Conservation (phyloP, 2,797 vertebrate genomes). For the Parambassis ranga region DNA sequence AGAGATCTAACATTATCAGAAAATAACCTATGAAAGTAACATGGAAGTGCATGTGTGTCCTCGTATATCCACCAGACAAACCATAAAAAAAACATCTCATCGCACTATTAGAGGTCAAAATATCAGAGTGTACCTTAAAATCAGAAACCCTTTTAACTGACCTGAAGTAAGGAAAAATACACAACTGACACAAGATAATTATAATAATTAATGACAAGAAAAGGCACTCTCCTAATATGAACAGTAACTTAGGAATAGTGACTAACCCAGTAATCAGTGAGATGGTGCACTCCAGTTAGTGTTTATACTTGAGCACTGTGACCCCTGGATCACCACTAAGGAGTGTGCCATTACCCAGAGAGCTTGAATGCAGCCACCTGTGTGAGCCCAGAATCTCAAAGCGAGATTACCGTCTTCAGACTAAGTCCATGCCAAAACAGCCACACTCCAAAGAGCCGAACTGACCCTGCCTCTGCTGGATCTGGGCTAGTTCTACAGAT, state of each 20-base stretch:
- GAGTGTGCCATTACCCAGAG: slow-evolving; percentile 23
- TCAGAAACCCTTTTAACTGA: too few relatives aligned
- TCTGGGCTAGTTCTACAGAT: slow-evolving; percentile 47
- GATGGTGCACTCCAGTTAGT: neutral
- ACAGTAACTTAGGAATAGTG: neutral
- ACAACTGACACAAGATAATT: too few relatives aligned
- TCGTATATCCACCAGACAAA: too few relatives aligned
- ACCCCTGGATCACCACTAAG: slow-evolving; percentile 27
- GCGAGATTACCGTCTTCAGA: slow-evolving; percentile 52
- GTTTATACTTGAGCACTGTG: slow-evolving; percentile 12
- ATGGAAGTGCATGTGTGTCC: too few relatives aligned
- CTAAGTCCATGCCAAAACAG: slow-evolving; percentile 48
- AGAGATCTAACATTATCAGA: too few relatives aligned
- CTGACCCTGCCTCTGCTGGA: slow-evolving; percentile 30
- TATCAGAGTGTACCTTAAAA: too few relatives aligned
- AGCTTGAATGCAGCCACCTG: slow-evolving; percentile 48
- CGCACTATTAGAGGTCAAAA: too few relatives aligned
- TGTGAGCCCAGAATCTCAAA: slow-evolving; percentile 34
- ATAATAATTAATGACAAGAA: too few relatives aligned
- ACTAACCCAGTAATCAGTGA: neutral
- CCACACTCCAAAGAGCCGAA: slow-evolving; percentile 19
- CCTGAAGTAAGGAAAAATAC: too few relatives aligned
- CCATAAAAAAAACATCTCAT: too few relatives aligned
- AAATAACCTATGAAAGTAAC: too few relatives aligned
- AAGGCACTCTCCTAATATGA: neutral